Percentiles rank a stretch among this genome's conserved stretches.
Evolutionary conservation across 2,113 vertebrate genomes (phyloP).

Genomic region (Taurulus bubalis): DNA sequence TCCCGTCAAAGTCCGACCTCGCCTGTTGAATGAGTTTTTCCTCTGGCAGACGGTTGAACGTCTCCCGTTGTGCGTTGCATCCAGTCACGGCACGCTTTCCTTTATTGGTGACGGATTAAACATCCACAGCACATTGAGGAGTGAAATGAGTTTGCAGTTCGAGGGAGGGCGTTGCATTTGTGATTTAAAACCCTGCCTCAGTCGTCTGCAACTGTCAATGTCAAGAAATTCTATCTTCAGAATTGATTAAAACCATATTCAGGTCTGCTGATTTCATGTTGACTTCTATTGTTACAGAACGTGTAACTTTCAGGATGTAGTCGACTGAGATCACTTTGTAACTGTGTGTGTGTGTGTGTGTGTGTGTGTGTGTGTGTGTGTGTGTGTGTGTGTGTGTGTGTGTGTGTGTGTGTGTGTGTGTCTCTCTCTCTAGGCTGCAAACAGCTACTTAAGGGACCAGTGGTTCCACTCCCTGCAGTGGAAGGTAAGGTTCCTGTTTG

Average conservation of each 20-base stretch:
- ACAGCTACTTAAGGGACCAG: constrained; percentile 99
- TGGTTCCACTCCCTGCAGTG: constrained; percentile 99
- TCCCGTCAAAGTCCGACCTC: neutral
- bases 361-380: neutral
- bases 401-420: constrained; percentile 4
- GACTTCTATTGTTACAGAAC: neutral
- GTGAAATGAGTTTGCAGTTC: neutral
- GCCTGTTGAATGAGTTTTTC: neutral
- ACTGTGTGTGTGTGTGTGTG: neutral
- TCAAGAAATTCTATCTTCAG: neutral
- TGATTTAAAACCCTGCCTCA: neutral
- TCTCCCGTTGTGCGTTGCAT: neutral
- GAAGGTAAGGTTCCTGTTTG: constrained; percentile 87
- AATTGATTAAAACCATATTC: neutral
- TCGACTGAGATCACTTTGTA: neutral
- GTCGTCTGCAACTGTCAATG: neutral
- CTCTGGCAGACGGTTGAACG: neutral
- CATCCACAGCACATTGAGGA: neutral
- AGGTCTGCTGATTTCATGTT: neutral
- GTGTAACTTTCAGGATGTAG: neutral
- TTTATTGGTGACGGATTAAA: neutral
- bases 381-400: constrained; percentile 1
- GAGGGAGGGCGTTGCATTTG: neutral
- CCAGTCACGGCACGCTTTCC: no score
- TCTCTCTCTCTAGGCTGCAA: constrained; percentile 89